Evolutionary conservation across 2,888 invertebrate species (phyloP).

Genomic region (Ochropacha duplaris): DNA sequence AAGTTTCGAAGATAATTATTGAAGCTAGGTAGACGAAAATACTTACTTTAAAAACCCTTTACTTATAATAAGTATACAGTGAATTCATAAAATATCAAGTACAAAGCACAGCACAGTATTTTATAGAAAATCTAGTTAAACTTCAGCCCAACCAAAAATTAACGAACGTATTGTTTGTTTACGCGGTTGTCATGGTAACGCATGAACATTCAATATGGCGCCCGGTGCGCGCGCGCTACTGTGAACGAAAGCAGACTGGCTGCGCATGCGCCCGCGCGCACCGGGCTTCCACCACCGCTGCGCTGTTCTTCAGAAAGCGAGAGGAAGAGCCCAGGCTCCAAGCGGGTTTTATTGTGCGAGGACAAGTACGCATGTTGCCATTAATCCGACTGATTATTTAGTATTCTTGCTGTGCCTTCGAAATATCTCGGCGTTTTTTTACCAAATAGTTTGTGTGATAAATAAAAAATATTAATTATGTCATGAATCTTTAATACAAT

Average conservation of each 20-base stretch:
- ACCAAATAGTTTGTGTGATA: constrained; percentile 13
- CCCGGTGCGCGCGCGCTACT: constrained; percentile 71
- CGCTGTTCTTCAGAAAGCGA: constrained; percentile 66
- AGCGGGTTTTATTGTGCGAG: constrained; percentile 74
- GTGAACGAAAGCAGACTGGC: constrained; percentile 72
- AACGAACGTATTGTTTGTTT: constrained; percentile 43
- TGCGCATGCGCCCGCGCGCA: constrained; percentile 44
- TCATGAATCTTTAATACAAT: constrained; percentile 6
- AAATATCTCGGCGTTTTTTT: constrained; percentile 12
- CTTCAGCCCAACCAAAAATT: background rate
- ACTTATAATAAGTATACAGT: background rate
- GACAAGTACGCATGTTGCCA: constrained; percentile 63
- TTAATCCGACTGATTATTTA: constrained; percentile 52
- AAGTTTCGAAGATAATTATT: background rate
- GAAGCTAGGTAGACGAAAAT: background rate
- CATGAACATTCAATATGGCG: constrained; percentile 66
- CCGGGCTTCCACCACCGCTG: constrained; percentile 59
- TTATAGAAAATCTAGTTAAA: background rate
- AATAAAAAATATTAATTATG: background rate
- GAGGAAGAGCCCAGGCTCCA: constrained; percentile 69
- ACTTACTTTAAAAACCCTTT: background rate
- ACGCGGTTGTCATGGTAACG: constrained; percentile 79
- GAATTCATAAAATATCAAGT: background rate
- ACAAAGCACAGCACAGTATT: constrained; percentile 15
- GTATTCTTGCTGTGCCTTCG: constrained; percentile 37